These are phyloP conservation scores for Procavia capensis DNA, from an alignment of 2,113 vertebrate genomes.

Conservation along the genomic window DNA sequence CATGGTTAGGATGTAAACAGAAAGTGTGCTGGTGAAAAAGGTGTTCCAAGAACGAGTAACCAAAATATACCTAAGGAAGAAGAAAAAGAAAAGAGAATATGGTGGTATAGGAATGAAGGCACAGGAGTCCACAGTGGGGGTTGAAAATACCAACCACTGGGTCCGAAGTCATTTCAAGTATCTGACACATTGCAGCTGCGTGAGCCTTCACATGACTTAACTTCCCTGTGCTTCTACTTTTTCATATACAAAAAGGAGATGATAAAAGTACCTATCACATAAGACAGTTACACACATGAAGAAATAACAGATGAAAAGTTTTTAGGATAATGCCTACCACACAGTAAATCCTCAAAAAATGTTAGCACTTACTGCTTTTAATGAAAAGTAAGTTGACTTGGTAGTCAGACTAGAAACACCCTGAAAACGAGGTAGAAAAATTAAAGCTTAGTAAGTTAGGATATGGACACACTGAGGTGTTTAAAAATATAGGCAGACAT, in stretches of 20 bases:
- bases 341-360: not conserved
- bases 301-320: not conserved
- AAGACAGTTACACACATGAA: not conserved
- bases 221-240: not conserved
- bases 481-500: not conserved
- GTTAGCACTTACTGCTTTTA: not conserved
- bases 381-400: not conserved
- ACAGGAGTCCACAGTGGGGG: not conserved
- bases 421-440: not conserved
- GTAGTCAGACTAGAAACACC: not conserved
- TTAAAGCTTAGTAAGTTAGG: not conserved
- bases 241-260: not conserved
- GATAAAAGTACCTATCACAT: not conserved
- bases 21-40: not conserved
- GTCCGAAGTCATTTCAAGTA: not conserved
- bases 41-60: not conserved
- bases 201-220: not conserved
- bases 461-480: not conserved
- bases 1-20: not conserved
- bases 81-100: not conserved
- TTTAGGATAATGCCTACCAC: not conserved
- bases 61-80: not conserved
- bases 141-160: not conserved
- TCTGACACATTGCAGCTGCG: not conserved
- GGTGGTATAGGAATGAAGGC: not conserved